These are phyloP conservation scores for Tinamus guttatus DNA, from an alignment of 2,113 vertebrate species.

Conservation along the genomic window DNA sequence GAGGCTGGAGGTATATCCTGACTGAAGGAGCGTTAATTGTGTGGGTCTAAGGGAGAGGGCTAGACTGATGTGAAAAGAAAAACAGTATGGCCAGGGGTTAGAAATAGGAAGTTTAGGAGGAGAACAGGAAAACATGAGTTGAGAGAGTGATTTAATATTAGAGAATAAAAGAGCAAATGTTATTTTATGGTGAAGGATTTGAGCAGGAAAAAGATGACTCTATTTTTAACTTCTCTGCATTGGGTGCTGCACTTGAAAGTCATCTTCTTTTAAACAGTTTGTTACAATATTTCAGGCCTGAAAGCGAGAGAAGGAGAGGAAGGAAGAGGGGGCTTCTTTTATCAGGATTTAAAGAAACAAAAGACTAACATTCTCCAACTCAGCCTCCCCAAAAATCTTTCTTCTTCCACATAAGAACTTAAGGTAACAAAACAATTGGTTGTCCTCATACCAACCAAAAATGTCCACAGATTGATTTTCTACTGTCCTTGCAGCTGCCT, in stretches of 20 bases:
- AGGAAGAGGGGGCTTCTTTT: neutral
- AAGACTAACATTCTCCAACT: neutral
- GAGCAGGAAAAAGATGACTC: neutral
- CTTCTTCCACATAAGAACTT: neutral
- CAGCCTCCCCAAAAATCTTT: neutral
- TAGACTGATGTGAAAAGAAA: neutral
- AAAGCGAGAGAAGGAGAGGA: neutral
- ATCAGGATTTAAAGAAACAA: neutral
- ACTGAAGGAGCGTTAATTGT: neutral
- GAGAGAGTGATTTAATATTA: neutral
- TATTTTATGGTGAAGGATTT: neutral
- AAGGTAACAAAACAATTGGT: neutral
- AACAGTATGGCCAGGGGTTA: neutral
- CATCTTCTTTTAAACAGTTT: neutral
- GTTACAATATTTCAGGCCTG: neutral
- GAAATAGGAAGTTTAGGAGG: neutral
- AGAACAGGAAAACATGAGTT: neutral
- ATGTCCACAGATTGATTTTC: neutral
- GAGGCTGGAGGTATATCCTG: neutral
- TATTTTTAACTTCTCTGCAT: neutral
- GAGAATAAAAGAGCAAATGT: neutral
- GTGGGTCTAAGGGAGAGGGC: neutral
- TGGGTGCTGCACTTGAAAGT: neutral
- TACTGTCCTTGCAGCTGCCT: neutral
- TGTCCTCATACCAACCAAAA: conserved; percentile 1